Evolutionary conservation across 2,797 vertebrate genomes (phyloP), one percentile per base, ranked within the genome.

Genomic region (Muscicapa comitata): DNA sequence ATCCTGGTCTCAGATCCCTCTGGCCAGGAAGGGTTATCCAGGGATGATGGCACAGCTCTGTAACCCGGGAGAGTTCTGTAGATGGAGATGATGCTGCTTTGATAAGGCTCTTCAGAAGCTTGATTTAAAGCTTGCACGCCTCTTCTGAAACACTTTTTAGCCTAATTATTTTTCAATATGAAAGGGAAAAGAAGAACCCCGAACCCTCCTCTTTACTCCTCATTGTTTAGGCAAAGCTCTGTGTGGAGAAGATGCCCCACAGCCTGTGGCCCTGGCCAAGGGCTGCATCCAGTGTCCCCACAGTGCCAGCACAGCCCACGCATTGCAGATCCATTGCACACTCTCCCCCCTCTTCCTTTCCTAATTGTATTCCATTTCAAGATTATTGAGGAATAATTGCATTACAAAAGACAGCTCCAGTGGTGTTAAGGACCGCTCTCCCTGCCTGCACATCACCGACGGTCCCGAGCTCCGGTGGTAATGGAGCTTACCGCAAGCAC

Each of bases 401-500:
- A 63, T 73, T 84, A 53, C 0, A 1, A 58, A 87, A 42, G 84
- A 47, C 63, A 78, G 78, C 75, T 92, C 58, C 29, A 15, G 4
- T 31, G 51, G 62, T 72, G 68, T 71, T 86, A 55, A 78, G 42
- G 77, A 72, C 58, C 0, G 2, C 16, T 65, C 77, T 53, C 31
- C 40, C 40, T 4, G 57, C 14, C 55, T 50, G 79, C 59, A 2
- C n/a, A 24, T 54, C 79, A 13, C 38, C 0, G 1, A 45, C 13
- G 47, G 74, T 57, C n/a, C 42, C 1, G 5, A 57, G 75, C 76
- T 37, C 45, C 2, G 4, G 58, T 37, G 1, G 53, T 95, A 94
- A 95, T 93, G 91, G 93, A 93, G 68, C 76, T 94, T 20, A 91
- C 89, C 75, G 1, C 93, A 95, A 93, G 92, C 82, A 65, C 95